Percentiles rank a stretch among this genome's conserved stretches.
Evolutionary conservation across 2,888 invertebrate genomes (phyloP).

Genomic region (Caenorhabditis macrosperma): DNA sequence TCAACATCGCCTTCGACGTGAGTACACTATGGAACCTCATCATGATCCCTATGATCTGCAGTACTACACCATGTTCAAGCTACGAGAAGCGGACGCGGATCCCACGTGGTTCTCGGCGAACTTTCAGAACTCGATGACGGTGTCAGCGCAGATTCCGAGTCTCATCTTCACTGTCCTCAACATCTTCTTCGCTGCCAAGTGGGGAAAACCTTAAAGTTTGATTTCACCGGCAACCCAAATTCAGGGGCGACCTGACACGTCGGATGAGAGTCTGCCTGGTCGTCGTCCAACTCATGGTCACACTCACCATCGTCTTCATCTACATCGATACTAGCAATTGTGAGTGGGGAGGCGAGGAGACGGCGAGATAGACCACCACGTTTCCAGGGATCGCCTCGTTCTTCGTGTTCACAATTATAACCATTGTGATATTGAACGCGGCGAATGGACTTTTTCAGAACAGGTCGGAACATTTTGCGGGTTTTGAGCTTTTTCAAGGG

Average conservation of each 20-base stretch:
- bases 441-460: conserved; percentile 90
- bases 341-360: conserved; percentile 80
- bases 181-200: conserved; percentile 68
- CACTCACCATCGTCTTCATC: conserved; percentile 81
- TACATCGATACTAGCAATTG: conserved; percentile 81
- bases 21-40: no score
- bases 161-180: conserved; percentile 87
- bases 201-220: neutral
- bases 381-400: conserved; percentile 81
- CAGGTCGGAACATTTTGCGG: no score
- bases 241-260: conserved; percentile 88
- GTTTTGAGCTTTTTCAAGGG: no score
- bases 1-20: conserved; percentile 84
- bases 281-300: conserved; percentile 79
- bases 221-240: no score
- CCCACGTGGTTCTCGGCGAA: conserved; percentile 84
- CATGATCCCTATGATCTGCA: conserved; percentile 65
- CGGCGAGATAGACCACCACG: no score
- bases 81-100: conserved; percentile 80
- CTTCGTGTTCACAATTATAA: conserved; percentile 81
- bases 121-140: conserved; percentile 90
- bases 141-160: conserved; percentile 94
- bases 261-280: conserved; percentile 85
- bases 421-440: conserved; percentile 83
- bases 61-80: conserved; percentile 89